These are phyloP conservation scores for Phalacrocorax brasilianus DNA, from an alignment of 2,113 vertebrate genomes.

Conservation along the genomic window DNA sequence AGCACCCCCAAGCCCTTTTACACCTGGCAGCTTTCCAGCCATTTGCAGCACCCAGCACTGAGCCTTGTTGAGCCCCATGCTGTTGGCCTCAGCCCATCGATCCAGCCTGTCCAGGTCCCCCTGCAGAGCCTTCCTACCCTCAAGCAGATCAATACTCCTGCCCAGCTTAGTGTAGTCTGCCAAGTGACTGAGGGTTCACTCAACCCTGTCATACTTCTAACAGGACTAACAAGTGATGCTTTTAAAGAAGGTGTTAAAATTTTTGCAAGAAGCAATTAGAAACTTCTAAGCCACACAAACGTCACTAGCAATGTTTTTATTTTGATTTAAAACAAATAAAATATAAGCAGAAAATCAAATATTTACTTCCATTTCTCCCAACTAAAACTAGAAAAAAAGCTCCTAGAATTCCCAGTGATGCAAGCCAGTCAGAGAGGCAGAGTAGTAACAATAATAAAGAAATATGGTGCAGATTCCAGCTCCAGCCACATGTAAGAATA, in stretches of 20 bases:
- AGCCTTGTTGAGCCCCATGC: no score
- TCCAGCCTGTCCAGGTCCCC: no score
- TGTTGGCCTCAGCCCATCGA: no score
- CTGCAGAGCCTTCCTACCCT: no score
- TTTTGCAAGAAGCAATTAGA: neutral
- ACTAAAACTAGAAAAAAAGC: neutral
- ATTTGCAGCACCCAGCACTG: no score
- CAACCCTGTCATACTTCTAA: neutral
- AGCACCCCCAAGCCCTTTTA: no score
- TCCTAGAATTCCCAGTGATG: neutral
- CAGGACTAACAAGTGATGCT: neutral
- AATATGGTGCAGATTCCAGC: neutral
- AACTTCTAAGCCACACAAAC: neutral
- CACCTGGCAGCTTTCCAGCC: no score
- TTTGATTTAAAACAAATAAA: neutral
- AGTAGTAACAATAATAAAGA: neutral
- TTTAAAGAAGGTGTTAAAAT: neutral
- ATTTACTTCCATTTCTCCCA: neutral
- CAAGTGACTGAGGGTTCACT: no score
- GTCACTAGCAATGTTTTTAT: neutral
- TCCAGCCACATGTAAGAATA: neutral
- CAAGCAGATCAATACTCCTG: no score
- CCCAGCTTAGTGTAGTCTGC: no score
- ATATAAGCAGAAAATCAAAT: neutral
- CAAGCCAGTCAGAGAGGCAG: neutral